Evolutionary conservation across 2,888 invertebrate genomes (phyloP), one percentile per base, ranked within the genome.

Genomic region (Drosophila algonquin): DNA sequence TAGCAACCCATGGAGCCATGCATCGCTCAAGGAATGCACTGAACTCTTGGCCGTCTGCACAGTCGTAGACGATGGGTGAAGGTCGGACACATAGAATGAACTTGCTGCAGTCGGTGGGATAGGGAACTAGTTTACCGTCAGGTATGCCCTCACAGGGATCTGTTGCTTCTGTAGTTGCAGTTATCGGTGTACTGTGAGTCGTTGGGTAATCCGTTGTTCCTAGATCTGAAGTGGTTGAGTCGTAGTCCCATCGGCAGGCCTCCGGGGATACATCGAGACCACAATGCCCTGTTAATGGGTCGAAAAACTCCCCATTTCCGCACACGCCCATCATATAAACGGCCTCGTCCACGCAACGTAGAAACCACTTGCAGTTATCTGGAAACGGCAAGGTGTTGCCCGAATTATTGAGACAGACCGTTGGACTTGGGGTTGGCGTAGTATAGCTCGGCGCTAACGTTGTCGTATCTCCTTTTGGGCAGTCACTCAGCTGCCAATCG

Each of bases 291-390:
- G 16, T 70, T 4, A 14, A 5, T 0, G 77, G 75, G 75, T 88
- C 79, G 35, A 79, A 88, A 53, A 54, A 89, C 18, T 79, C 77
- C 4, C 92, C 93, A 0, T 92, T 92, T 44, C 92, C 92, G 50
- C 93, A 93, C 4, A 94, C 94, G 12, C 93, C 94, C 71, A 93
- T 90, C 87, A 82, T 82, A 18, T 88, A 90, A 54, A 63, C 72
- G 21, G 86, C 87, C 30, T 81, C 81, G 53, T 68, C 67, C 1
- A 76, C 8, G 30, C 89, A 89, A 0, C 57, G 57, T 12, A 80
- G 68, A 35, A 72, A 89, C 72, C 81, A 81, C 12, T 72, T 70
- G 47, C 89, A 89, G 51, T 81, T 75, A 1, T 67, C 69, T 1
- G 57, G 53, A 18, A 79, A 81, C 0, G 82, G 65, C 16, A 77